These are phyloP conservation scores for Myrmophylax atrothorax DNA, from an alignment of 2,113 vertebrate species.

Conservation along the genomic window DNA sequence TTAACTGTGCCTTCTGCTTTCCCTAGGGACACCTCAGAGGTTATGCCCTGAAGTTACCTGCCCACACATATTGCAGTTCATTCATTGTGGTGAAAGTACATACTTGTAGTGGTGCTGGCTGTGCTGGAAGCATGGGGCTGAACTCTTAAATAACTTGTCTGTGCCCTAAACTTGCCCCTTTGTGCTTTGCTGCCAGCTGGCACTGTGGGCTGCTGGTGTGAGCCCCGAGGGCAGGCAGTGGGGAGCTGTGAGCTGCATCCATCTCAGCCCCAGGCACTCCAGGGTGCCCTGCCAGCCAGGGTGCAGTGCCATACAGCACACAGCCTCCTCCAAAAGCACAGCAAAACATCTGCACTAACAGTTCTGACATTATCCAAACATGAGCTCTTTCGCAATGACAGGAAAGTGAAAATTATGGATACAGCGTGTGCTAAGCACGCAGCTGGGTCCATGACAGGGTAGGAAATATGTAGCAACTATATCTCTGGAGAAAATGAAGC, in stretches of 20 bases:
- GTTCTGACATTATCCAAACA: neutral
- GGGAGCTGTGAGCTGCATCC: neutral
- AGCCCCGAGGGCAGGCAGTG: neutral
- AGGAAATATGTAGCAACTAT: neutral
- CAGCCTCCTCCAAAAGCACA: neutral
- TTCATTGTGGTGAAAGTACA: rapidly evolving
- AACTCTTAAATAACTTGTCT: neutral
- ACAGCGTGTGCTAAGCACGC: neutral
- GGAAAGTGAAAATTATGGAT: neutral
- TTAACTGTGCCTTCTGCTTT: neutral
- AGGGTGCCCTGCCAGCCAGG: neutral
- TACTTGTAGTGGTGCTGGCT: neutral
- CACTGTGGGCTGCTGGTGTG: neutral
- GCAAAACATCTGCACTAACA: neutral
- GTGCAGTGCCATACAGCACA: neutral
- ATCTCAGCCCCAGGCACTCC: neutral
- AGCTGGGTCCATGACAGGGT: neutral
- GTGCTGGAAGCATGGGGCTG: neutral
- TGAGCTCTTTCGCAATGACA: neutral
- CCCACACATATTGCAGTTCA: neutral
- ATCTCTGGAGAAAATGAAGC: neutral
- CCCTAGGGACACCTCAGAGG: neutral
- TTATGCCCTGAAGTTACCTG: neutral
- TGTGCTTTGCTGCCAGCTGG: neutral
- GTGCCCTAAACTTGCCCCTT: neutral